A percentile compares a stretch with the other conserved stretches of the same genome.
Conservation (phyloP, 2,888 invertebrate genomes). For the Standfussiana lucernea region DNA sequence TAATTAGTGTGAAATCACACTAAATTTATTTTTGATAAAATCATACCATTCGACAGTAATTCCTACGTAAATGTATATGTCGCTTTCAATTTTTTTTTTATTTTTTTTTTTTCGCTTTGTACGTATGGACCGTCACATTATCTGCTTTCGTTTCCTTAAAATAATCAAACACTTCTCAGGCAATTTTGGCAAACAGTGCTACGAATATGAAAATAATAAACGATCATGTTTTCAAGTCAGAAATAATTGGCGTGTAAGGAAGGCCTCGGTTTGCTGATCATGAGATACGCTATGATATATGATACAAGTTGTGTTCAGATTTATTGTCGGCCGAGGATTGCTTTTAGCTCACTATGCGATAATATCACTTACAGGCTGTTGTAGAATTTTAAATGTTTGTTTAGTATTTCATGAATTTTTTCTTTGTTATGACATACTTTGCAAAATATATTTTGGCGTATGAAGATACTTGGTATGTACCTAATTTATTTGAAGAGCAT, state of each 20-base stretch:
- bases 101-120: no score
- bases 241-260: constrained; percentile 49
- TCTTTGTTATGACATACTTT: constrained; percentile 9
- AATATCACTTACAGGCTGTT: constrained; percentile 37
- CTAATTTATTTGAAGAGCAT: constrained; percentile 8
- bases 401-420: constrained; percentile 16
- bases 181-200: background rate
- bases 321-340: constrained; percentile 46
- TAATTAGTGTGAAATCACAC: no score
- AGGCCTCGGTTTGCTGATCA: constrained; percentile 66
- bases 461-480: background rate
- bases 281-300: constrained; percentile 75
- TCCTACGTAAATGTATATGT: no score
- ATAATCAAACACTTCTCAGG: background rate
- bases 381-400: constrained; percentile 49
- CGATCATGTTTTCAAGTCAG: constrained; percentile 38
- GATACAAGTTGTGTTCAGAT: constrained; percentile 68
- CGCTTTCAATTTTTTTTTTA: no score
- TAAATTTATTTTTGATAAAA: background rate
- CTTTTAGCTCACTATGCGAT: constrained; percentile 63
- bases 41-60: no score
- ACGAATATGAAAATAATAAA: constrained; percentile 21
- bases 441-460: background rate
- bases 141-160: background rate
- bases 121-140: no score